Percentiles rank a stretch among this genome's conserved stretches.
These are phyloP conservation scores for Cynaeus angustus DNA, from an alignment of 2,888 invertebrate species.

Conservation along the genomic window DNA sequence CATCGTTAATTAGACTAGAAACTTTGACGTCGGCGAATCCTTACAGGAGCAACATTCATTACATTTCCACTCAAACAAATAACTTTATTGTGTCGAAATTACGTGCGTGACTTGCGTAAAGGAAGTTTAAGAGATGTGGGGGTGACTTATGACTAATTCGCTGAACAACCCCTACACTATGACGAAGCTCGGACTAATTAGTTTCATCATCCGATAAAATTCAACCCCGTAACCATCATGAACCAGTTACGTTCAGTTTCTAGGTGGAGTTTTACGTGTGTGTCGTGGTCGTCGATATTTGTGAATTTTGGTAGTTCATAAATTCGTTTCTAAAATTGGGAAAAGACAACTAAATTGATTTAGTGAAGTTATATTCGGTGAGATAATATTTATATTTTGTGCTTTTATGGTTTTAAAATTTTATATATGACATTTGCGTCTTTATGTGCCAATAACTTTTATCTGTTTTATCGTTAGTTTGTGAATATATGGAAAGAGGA, in stretches of 20 bases:
- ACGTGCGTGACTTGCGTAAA: conserved; percentile 22
- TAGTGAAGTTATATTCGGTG: conserved; percentile 2
- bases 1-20: too few relatives aligned
- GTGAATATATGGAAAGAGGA: not conserved
- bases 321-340: not conserved
- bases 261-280: conserved; percentile 36
- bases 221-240: conserved; percentile 29
- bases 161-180: conserved; percentile 27
- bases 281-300: conserved; percentile 5
- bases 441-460: not conserved
- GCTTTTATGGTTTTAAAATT: conserved; percentile 17
- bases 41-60: conserved; percentile 2
- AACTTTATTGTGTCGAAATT: conserved; percentile 17
- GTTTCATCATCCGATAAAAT: conserved; percentile 42
- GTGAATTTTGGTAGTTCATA: not conserved
- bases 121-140: conserved; percentile 33
- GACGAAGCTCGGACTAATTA: conserved; percentile 35
- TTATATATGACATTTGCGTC: not conserved
- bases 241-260: conserved; percentile 43
- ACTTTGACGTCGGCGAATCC: not conserved
- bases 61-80: conserved; percentile 21
- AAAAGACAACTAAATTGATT: conserved; percentile 15
- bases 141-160: conserved; percentile 43
- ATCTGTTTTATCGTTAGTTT: not conserved
- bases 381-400: conserved; percentile 17